Percentiles rank a stretch among this genome's conserved stretches.
Conservation (phyloP, 2,888 invertebrate species). For the Stegana nigrithorax region DNA sequence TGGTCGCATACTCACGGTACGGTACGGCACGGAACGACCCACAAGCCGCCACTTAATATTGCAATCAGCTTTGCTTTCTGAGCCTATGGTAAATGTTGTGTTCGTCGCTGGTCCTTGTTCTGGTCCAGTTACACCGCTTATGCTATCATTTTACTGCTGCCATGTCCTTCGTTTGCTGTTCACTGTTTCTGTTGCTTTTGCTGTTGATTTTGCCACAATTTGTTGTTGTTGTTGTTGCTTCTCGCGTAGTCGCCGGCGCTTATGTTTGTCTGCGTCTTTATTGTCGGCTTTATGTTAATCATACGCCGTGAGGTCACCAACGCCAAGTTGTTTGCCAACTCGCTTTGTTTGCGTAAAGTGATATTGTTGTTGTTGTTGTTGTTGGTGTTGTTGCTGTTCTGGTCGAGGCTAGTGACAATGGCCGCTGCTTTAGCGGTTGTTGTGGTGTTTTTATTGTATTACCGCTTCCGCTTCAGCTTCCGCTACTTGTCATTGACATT, state of each 20-base stretch:
- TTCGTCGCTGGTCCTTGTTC: slow-evolving; percentile 8
- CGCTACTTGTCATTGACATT: neutral
- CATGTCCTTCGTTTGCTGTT: slow-evolving; percentile 27
- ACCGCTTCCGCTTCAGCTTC: neutral
- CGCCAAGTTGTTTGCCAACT: slow-evolving; percentile 18
- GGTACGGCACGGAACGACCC: no score
- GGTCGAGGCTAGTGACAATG: neutral
- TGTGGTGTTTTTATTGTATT: neutral
- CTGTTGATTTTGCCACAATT: neutral
- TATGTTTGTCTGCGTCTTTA: slow-evolving; percentile 6
- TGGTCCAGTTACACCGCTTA: neutral
- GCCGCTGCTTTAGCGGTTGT: neutral
- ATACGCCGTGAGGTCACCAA: slow-evolving; percentile 35
- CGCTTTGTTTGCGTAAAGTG: slow-evolving; percentile 19
- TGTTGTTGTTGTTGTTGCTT: slow-evolving; percentile 8
- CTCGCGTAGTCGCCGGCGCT: no score
- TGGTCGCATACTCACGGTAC: no score
- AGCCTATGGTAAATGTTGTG: slow-evolving; percentile 28
- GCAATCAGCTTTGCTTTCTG: slow-evolving; percentile 54
- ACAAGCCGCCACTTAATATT: slow-evolving; percentile 52
- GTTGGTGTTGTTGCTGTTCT: slow-evolving; percentile 2
- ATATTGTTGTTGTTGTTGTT: slow-evolving; percentile 8
- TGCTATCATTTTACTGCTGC: slow-evolving; percentile 26
- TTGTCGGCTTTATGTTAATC: slow-evolving; percentile 43
- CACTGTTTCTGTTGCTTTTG: slow-evolving; percentile 26